These are phyloP conservation scores for Meleagris gallopavo DNA, from an alignment of 2,113 vertebrate species.

Conservation along the genomic window DNA sequence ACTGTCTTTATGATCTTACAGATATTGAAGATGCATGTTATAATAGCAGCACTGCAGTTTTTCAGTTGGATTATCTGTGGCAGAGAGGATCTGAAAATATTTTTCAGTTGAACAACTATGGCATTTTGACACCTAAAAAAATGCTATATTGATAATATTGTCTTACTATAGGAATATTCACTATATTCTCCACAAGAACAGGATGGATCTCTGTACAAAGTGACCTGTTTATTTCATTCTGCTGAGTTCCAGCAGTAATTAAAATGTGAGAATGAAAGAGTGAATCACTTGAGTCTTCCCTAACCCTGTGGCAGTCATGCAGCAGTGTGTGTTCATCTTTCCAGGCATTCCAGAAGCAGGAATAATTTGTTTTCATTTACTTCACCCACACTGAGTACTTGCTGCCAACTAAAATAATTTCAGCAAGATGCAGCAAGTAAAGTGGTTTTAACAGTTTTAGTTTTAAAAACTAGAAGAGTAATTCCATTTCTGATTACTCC, in stretches of 20 bases:
- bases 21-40: not conserved
- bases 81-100: not conserved
- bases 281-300: not conserved
- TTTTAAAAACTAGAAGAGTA: slow-evolving; percentile 44
- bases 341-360: slow-evolving; percentile 23
- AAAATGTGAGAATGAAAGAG: not conserved
- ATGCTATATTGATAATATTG: not conserved
- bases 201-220: not conserved
- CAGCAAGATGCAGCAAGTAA: slow-evolving; percentile 15
- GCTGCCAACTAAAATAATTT: slow-evolving; percentile 55
- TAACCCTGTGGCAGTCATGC: not conserved
- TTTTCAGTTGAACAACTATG: not conserved
- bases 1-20: not conserved
- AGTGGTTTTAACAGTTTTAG: slow-evolving; percentile 57
- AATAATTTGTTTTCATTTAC: slow-evolving; percentile 43
- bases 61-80: not conserved
- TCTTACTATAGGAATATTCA: not conserved
- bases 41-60: not conserved
- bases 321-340: not conserved
- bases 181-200: not conserved
- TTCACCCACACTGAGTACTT: slow-evolving; percentile 4
- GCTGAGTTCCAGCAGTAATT: not conserved
- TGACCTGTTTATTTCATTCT: not conserved
- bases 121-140: not conserved
- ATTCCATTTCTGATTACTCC: slow-evolving; percentile 55